These are phyloP conservation scores for Diabrotica undecimpunctata DNA, from an alignment of 1,140 invertebrate genomes.

Conservation along the genomic window DNA sequence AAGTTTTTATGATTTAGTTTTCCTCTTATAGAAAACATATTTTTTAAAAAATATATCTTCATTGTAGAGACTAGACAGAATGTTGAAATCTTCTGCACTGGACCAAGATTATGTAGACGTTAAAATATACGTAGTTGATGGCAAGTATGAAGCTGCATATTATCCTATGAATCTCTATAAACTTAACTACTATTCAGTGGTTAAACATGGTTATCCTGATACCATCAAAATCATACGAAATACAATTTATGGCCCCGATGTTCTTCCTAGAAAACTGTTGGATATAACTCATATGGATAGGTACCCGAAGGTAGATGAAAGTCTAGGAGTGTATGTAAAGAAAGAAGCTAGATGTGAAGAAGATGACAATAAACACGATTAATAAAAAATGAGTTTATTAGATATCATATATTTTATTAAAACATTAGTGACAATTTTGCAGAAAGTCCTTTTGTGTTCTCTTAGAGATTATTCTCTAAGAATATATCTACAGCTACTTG, in stretches of 20 bases:
- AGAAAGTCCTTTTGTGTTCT: no score
- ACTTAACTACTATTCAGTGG: constrained; percentile 36
- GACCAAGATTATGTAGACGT: constrained; percentile 55
- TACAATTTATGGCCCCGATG: constrained; percentile 26
- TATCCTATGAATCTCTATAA: constrained; percentile 46
- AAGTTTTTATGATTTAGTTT: no score
- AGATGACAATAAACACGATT: neutral
- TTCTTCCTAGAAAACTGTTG: constrained; percentile 26
- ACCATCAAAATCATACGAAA: constrained; percentile 39
- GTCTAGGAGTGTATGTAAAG: constrained; percentile 7
- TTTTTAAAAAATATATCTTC: neutral
- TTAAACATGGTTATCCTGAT: constrained; percentile 34
- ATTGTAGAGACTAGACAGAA: constrained; percentile 49
- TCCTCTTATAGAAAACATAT: no score
- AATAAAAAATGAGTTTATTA: no score
- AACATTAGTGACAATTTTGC: no score
- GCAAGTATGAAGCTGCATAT: constrained; percentile 49
- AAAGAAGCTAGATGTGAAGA: constrained; percentile 5
- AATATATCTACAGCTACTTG: no score
- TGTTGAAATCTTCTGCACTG: constrained; percentile 51
- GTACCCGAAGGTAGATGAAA: constrained; percentile 28
- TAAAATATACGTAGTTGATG: constrained; percentile 53
- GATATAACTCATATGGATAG: constrained; percentile 34
- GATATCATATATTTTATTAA: no score
- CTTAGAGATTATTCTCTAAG: no score